These are phyloP conservation scores for Dynastes maya DNA, from an alignment of 2,888 invertebrate genomes.

Conservation along the genomic window DNA sequence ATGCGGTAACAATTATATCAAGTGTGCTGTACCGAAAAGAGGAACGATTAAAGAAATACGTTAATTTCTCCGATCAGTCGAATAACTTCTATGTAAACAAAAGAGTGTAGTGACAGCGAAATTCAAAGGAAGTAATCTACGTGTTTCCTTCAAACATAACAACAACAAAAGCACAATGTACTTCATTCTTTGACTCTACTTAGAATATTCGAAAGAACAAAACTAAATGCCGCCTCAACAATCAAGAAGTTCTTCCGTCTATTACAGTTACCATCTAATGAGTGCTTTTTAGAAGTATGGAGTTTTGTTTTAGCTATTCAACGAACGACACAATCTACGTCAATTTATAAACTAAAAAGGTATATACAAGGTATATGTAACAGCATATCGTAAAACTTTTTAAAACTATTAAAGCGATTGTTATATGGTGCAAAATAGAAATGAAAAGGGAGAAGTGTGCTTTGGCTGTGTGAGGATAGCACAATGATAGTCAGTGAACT, in stretches of 20 bases:
- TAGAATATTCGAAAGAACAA: no score
- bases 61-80: background rate
- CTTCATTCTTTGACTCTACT: no score
- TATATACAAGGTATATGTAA: slow-evolving; percentile 7
- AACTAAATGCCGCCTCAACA: no score
- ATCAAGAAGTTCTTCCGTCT: no score
- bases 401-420: background rate
- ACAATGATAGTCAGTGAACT: background rate
- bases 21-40: background rate
- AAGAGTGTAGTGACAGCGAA: background rate
- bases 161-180: background rate
- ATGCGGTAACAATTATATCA: slow-evolving; percentile 22
- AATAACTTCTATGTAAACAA: background rate
- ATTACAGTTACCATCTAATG: background rate
- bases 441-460: slow-evolving; percentile 19
- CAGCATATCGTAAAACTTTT: background rate
- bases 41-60: background rate
- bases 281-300: background rate
- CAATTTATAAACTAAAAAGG: slow-evolving; percentile 15
- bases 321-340: background rate
- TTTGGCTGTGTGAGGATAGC: slow-evolving; percentile 24
- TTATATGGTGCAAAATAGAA: no score
- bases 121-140: background rate
- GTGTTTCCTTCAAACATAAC: background rate
- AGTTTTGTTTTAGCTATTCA: slow-evolving; percentile 24